A percentile compares a stretch with the other conserved stretches of the same genome.
Evolutionary conservation across 2,888 invertebrate species (phyloP).

Genomic region (Baronia brevicornis): DNA sequence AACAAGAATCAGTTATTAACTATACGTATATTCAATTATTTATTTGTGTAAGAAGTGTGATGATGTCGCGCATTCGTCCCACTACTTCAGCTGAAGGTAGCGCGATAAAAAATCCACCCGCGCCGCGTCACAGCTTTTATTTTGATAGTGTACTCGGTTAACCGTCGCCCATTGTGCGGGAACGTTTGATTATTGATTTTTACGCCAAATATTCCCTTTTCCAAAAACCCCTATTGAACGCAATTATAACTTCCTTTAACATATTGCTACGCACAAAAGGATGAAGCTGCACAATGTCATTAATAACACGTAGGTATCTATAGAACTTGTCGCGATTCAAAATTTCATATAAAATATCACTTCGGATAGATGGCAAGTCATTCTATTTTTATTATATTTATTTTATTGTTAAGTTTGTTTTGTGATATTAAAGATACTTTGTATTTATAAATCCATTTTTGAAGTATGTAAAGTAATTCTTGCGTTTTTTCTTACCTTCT

Average conservation of each 20-base stretch:
- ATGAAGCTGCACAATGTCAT: conserved; percentile 57
- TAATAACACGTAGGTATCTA: conserved; percentile 70
- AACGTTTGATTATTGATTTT: conserved; percentile 73
- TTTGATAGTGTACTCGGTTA: conserved; percentile 67
- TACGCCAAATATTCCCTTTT: conserved; percentile 71
- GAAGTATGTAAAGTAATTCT: no score
- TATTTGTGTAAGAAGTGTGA: conserved; percentile 18
- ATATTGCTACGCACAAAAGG: conserved; percentile 53
- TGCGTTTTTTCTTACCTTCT: no score
- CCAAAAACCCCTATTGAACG: conserved; percentile 55
- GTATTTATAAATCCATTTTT: no score
- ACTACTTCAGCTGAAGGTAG: conserved; percentile 39
- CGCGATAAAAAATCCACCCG: conserved; percentile 66
- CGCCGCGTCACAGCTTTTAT: conserved; percentile 65
- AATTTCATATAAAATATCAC: conserved; percentile 19
- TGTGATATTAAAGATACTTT: neutral
- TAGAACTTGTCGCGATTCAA: conserved; percentile 62
- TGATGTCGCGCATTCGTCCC: conserved; percentile 41
- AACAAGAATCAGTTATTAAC: no score
- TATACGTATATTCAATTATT: conserved; percentile 17
- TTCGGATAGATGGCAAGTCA: conserved; percentile 20
- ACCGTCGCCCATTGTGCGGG: conserved; percentile 59
- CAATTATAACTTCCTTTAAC: conserved; percentile 64
- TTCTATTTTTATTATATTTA: conserved; percentile 11
- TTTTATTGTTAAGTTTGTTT: conserved; percentile 2